Evolutionary conservation across 2,888 invertebrate species (phyloP).

Genomic region (Ochlodes sylvanus): DNA sequence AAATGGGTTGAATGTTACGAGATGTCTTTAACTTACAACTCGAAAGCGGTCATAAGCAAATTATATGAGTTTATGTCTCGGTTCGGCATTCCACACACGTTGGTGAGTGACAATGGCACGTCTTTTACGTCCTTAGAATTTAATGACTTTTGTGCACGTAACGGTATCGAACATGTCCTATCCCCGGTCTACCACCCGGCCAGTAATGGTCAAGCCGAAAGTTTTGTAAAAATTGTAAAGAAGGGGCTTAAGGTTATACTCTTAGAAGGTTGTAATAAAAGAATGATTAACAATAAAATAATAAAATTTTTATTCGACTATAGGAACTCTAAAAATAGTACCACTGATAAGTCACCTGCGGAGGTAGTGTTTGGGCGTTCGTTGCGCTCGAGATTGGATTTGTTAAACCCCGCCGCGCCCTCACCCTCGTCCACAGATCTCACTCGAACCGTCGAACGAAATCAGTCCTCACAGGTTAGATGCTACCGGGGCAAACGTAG

Average conservation of each 20-base stretch:
- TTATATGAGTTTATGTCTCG: slow-evolving; percentile 38
- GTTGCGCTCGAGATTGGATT: slow-evolving; percentile 34
- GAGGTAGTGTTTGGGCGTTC: slow-evolving; percentile 26
- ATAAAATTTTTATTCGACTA: slow-evolving; percentile 40
- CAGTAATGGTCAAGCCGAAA: too few relatives aligned
- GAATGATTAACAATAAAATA: slow-evolving; percentile 6
- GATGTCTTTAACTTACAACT: slow-evolving; percentile 13
- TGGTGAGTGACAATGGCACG: slow-evolving; percentile 41
- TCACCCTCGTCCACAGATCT: slow-evolving; percentile 24
- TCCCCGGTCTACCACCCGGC: slow-evolving; percentile 37
- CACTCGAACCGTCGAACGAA: slow-evolving; percentile 21
- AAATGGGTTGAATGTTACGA: slow-evolving; percentile 40
- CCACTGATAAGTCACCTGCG: slow-evolving; percentile 33
- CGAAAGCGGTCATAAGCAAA: slow-evolving; percentile 30
- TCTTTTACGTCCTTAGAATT: slow-evolving; percentile 37
- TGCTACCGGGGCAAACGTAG: slow-evolving; percentile 3
- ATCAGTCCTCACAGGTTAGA: slow-evolving; percentile 36
- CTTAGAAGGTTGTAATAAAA: slow-evolving; percentile 18
- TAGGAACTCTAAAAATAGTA: slow-evolving; percentile 40
- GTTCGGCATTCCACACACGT: slow-evolving; percentile 28
- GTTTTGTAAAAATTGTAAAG: slow-evolving; percentile 46
- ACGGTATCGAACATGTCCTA: slow-evolving; percentile 37
- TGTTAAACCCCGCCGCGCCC: slow-evolving; percentile 9
- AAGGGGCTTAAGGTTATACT: slow-evolving; percentile 40
- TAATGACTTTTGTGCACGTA: slow-evolving; percentile 35